Evolutionary conservation across 1,140 invertebrate species (phyloP), one percentile per base, ranked within the genome.

Genomic region (Drosophila guanche): DNA sequence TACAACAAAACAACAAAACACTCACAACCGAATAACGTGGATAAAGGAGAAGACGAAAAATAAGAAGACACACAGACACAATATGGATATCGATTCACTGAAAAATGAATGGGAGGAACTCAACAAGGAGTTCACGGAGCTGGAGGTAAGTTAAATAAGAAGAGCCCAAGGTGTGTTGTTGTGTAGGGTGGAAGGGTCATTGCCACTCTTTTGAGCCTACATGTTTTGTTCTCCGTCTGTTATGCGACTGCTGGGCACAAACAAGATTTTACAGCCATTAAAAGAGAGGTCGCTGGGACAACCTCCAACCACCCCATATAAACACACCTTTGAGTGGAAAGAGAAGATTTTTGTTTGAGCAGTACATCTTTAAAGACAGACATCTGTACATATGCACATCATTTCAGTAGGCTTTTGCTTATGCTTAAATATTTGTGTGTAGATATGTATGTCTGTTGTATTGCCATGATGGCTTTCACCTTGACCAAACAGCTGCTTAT

Each of bases 51-150:
- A 62, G 22, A 58, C 16, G 29, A 22, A 52, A 20, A 56, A 42
- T 14, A 47, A 27, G 8, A 55, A 43, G 14, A 59, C 59, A 48
- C 7, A n/a, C 59, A 48, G 10, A n/a, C 42, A 33, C 46, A 66
- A 46, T 23, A 91, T 89, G 88, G 84, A 79, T 52, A 89, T 90
- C 52, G 83, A 91, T 43, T 67, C 86, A 37, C 68, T 91, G 51
- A 61, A 43, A 43, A 94, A 94, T 81, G 94, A 95, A 46, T 96
- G 94, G 94, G 93, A 94, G 50, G 95, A 95, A 43, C 89, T 95
- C 20, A 92, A 93, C 27, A 92, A 93, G 47, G 95, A 96, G 76
- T 95, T 92, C 71, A 93, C 93, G 78, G 92, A 93, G 23, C 79
- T 95, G 2, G 94, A 94, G 92, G 94, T 95, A 91, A 93, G 84